These are phyloP conservation scores for Neotragus moschatus DNA, from an alignment of 2,113 vertebrate genomes.

Conservation along the genomic window DNA sequence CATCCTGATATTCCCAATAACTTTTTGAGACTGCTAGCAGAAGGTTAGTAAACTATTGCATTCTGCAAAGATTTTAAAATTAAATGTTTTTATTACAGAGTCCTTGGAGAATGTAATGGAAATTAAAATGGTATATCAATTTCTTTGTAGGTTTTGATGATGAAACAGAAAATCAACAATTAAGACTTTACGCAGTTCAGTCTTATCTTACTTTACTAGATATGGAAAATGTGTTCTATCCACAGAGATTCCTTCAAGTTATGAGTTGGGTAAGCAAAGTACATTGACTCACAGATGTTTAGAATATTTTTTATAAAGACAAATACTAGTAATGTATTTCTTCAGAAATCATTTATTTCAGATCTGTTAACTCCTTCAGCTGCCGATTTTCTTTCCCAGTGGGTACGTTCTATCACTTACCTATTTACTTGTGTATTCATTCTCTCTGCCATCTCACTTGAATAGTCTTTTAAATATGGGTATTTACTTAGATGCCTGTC, in stretches of 20 bases:
- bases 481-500: neutral
- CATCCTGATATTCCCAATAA: constrained; percentile 92
- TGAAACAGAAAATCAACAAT: constrained; percentile 85
- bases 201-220: constrained; percentile 88
- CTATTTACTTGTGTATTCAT: neutral
- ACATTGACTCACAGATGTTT: neutral
- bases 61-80: constrained; percentile 24
- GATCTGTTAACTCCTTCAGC: neutral
- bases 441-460: neutral
- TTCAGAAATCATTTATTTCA: neutral
- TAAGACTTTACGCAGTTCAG: constrained; percentile 89
- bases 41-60: constrained; percentile 82
- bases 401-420: neutral
- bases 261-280: constrained; percentile 94
- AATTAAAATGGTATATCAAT: constrained; percentile 34
- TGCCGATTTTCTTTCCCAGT: neutral
- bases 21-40: constrained; percentile 91
- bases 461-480: neutral
- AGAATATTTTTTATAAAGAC: neutral
- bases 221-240: constrained; percentile 83
- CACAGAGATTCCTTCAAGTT: constrained; percentile 95
- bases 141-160: constrained; percentile 85
- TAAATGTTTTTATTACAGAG: constrained; percentile 23
- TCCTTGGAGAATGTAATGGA: neutral
- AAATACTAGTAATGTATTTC: neutral